A percentile compares a stretch with the other conserved stretches of the same genome.
These are phyloP conservation scores for Leucophora obtusa DNA, from an alignment of 2,888 invertebrate species.

Conservation along the genomic window DNA sequence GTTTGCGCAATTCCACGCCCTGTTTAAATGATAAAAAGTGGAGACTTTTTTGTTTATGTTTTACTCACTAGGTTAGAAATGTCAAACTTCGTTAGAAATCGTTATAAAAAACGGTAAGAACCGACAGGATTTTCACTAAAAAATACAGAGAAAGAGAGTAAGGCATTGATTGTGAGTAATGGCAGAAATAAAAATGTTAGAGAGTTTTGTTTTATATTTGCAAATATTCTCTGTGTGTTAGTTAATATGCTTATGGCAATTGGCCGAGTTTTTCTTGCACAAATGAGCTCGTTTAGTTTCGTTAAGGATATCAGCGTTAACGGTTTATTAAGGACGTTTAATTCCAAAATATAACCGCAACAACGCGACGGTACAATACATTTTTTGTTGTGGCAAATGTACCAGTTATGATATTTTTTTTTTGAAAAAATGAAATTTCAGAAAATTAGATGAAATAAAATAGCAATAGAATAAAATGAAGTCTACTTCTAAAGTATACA, in stretches of 20 bases:
- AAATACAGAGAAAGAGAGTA: conserved; percentile 3
- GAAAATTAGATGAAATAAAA: conserved; percentile 4
- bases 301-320: conserved; percentile 68
- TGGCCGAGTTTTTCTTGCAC: conserved; percentile 66
- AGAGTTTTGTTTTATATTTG: background rate
- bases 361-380: conserved; percentile 49
- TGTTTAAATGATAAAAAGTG: conserved; percentile 24
- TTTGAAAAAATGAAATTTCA: conserved; percentile 6
- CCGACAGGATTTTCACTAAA: conserved; percentile 3
- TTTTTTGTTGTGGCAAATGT: conserved; percentile 36
- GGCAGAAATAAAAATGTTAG: background rate
- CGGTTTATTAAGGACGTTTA: conserved; percentile 61
- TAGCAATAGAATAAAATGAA: background rate
- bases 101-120: conserved; percentile 52
- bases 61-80: conserved; percentile 59
- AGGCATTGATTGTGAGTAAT: conserved; percentile 12
- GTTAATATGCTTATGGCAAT: conserved; percentile 53
- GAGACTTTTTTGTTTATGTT: conserved; percentile 53
- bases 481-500: background rate
- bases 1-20: conserved; percentile 50
- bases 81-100: conserved; percentile 61
- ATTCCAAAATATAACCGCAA: conserved; percentile 39
- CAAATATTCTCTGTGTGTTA: conserved; percentile 36
- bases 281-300: conserved; percentile 69
- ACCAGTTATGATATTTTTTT: conserved; percentile 16